Conservation (phyloP, 2,113 vertebrate species). For the Ceuthmochares aereus region DNA sequence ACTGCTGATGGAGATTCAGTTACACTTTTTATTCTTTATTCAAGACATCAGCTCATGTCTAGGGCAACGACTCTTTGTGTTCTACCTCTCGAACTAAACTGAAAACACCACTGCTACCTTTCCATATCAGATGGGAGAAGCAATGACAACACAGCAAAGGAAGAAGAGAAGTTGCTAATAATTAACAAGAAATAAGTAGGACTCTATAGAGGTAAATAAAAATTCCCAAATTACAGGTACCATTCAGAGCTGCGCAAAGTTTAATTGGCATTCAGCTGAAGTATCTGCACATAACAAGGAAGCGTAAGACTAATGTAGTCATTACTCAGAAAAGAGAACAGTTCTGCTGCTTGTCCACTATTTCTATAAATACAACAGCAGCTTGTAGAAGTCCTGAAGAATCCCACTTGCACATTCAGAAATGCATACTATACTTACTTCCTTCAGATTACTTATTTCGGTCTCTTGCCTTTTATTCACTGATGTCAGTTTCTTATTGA, state of each 20-base stretch:
- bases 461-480: conserved; percentile 85
- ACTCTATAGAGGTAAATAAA: rapidly evolving
- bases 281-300: background rate
- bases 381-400: background rate
- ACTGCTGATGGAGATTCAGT: background rate
- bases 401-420: background rate
- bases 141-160: background rate
- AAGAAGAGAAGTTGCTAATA: background rate
- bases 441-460: conserved; percentile 82
- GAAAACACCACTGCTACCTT: background rate
- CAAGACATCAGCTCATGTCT: background rate
- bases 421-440: conserved; percentile 75
- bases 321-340: background rate
- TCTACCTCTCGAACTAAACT: background rate
- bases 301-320: background rate
- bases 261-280: background rate
- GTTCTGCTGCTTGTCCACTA: background rate
- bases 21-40: background rate
- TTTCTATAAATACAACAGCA: background rate
- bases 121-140: background rate
- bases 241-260: background rate
- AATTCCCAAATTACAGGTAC: background rate
- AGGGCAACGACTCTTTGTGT: background rate
- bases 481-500: conserved; percentile 83
- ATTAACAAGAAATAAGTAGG: background rate